Evolutionary conservation across 2,888 invertebrate genomes (phyloP), one percentile per base, ranked within the genome.

Genomic region (Cheilosia grossa): DNA sequence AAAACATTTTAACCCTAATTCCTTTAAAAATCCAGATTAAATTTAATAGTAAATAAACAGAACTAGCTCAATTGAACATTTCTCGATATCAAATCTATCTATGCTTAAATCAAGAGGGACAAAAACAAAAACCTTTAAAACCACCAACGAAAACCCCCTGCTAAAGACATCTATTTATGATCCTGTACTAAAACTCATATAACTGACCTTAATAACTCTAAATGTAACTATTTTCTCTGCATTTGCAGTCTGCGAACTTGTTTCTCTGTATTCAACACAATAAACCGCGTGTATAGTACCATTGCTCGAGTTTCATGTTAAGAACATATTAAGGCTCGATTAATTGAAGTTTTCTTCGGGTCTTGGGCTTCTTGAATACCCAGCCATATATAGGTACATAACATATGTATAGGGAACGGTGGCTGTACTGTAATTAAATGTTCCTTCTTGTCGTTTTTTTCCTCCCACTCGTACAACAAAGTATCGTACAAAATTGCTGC

Each of bases 401-500:
- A n/a, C n/a, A n/a, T n/a, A n/a, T n/a, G n/a, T n/a, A n/a, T n/a
- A 40, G 30, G 9, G 10, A 4, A 51, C 27, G n/a, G 44, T 44
- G 27, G 17, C 63, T 27, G 7, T 17, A 44, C 37, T 59, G 70
- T 70, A 59, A 70, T 70, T 59, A 70, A 59, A 70, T 49, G 40
- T 15, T 70, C 33, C 49, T 47, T 49, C 49, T 47, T 49, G 70
- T 37, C 33, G 49, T 21, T 58, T 33, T 47, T 33, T 58, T 19
- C 47, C 19, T 9, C 19, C 47, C 47, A 19, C 19, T 58, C 58
- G 13, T 33, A 9, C 37, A 47, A 44, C 58, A 69, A 69, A 69
- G 70, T 58, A 47, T 70, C 70, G 58, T 70, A 51, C 51, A 59
- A 59, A 59, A 70, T 70, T 59, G 70, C 49, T 51, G 24, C 40